Evolutionary conservation across 2,113 vertebrate genomes (phyloP).

Genomic region (Anthoscopus minutus): DNA sequence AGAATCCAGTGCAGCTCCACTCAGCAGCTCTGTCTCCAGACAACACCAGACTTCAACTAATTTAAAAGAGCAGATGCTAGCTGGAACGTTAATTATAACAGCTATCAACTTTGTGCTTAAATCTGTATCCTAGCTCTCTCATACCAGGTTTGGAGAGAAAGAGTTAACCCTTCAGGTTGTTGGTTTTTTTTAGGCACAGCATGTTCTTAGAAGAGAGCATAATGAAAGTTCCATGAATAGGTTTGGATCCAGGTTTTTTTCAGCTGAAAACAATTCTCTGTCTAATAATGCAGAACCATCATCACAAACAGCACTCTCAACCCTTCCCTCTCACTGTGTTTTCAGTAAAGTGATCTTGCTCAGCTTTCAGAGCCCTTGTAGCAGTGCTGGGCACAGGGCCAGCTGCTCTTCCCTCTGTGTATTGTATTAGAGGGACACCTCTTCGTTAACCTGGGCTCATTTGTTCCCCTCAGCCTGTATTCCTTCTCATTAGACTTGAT

Average conservation of each 20-base stretch:
- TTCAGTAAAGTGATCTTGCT: constrained; percentile 18
- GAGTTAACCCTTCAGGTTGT: not conserved
- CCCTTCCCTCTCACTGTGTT: not conserved
- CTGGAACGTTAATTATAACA: not conserved
- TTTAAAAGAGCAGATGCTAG: constrained; percentile 34
- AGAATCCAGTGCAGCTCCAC: not conserved
- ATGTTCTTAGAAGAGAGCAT: not conserved
- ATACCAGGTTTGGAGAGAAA: not conserved
- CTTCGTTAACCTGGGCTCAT: not conserved
- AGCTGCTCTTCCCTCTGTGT: not conserved
- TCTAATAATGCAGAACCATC: not conserved
- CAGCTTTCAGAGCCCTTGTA: not conserved
- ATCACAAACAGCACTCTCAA: not conserved
- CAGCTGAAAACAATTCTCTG: not conserved
- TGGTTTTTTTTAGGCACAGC: not conserved
- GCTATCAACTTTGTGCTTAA: not conserved
- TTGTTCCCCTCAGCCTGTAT: not conserved
- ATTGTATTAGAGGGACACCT: not conserved
- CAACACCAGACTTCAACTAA: constrained; percentile 5
- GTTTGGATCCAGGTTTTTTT: not conserved
- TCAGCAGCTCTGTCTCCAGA: not conserved
- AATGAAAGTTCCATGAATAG: not conserved
- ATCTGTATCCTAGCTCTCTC: not conserved
- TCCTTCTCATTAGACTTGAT: constrained; percentile 5
- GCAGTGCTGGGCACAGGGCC: not conserved